Evolutionary conservation across 2,113 vertebrate species (phyloP).

Genomic region (Antechinus stuartii): DNA sequence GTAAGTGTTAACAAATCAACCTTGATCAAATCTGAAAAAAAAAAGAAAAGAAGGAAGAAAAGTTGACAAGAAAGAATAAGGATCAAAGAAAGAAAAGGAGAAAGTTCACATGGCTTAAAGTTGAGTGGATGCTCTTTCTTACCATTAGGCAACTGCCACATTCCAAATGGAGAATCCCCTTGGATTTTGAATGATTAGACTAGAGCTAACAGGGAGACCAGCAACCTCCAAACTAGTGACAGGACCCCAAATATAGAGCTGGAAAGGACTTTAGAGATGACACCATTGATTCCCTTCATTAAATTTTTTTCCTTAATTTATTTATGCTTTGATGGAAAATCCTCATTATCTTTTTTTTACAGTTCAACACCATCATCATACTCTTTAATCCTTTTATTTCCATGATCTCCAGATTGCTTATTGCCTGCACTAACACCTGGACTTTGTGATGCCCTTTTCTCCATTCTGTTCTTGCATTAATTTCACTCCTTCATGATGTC

Average conservation of each 20-base stretch:
- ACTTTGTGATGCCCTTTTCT: not conserved
- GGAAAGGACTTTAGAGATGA: not conserved
- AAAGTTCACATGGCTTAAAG: not conserved
- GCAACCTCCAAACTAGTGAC: not conserved
- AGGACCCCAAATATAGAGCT: not conserved
- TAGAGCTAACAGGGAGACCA: not conserved
- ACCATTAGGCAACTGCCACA: not conserved
- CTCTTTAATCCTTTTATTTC: not conserved
- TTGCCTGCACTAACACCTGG: not conserved
- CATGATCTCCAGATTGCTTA: not conserved
- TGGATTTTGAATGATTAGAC: not conserved
- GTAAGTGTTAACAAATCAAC: not conserved
- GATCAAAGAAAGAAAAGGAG: not conserved
- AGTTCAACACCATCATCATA: not conserved
- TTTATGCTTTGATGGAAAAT: not conserved
- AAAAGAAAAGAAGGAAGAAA: not conserved
- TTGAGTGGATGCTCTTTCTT: not conserved
- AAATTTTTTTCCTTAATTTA: not conserved
- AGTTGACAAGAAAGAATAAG: not conserved
- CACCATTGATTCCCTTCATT: not conserved
- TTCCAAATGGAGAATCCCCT: not conserved
- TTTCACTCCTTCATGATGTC: not conserved
- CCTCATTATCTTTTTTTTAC: not conserved
- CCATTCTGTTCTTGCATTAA: not conserved
- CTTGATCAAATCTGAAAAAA: not conserved